Evolutionary conservation across 1,140 invertebrate species (phyloP), one percentile per base, ranked within the genome.

Genomic region (Panagrolaimus sp.): DNA sequence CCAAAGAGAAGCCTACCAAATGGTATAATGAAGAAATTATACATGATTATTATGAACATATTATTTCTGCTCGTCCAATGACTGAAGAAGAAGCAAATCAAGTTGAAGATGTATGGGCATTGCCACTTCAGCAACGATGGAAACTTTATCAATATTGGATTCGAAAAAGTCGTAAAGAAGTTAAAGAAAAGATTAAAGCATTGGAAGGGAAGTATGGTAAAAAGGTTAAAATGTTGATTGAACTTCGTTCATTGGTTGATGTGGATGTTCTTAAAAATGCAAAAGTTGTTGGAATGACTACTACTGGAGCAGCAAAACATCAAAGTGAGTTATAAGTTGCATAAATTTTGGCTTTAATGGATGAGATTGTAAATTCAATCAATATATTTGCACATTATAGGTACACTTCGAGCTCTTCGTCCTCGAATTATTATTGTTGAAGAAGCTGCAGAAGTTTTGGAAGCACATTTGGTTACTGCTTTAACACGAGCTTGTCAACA

Each of bases 401-500:
- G 31, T 38, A 38, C 61, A 87, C 89, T 45, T 84, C 87, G 69
- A 89, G 91, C 66, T 76, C 86, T 0, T 87, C 92, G 42, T 88
- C 92, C 16, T 91, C 92, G 84, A 38, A 38, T 38, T 38, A 7
- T 38, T 38, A 38, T 38, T 38, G 31, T 38, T 38, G 31, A 38
- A 38, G 91, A 92, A 85, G 91, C 91, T 0, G 91, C 90, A 1
- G 91, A 92, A 86, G 89, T 91, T 11, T 83, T 91, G 31, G 91
- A 92, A 78, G 83, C 88, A 13, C 90, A 91, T 76, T 88, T 91
- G 31, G 75, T 91, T 38, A 38, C 31, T 4, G 7, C 2, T 38
- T 38, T 38, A 38, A 38, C 31, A 38, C 31, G 7, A 38, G 31
- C 31, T 4, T 38, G 31, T 7, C 31, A 38, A 38, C 31, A 38